phyloP scores from a whole-genome alignment of 2,797 vertebrate species.

The Heteromormyrus szaboi region DNA sequence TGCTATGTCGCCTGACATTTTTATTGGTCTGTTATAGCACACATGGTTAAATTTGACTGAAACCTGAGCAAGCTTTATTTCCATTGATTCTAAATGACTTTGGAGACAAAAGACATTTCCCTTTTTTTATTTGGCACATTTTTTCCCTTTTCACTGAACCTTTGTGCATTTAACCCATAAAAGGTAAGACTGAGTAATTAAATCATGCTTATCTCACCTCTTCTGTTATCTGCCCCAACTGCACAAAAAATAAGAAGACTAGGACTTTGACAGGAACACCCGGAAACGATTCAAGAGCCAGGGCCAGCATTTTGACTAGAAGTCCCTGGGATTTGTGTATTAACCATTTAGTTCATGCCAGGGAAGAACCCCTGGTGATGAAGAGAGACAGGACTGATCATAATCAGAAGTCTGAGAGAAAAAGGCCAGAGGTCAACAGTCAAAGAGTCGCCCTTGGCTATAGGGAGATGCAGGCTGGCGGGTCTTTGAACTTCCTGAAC shows the following conservation, averaged over 20 bases:
- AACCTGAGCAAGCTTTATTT: neutral
- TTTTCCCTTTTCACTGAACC: neutral
- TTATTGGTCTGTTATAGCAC: neutral
- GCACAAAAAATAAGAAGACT: constrained; percentile 23
- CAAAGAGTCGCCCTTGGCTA: neutral
- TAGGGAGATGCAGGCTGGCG: neutral
- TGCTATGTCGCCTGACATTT: neutral
- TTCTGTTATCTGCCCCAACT: constrained; percentile 24
- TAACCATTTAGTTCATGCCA: neutral
- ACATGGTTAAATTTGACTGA: constrained; percentile 4
- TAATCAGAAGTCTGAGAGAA: neutral
- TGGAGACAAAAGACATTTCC: neutral
- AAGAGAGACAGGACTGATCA: neutral
- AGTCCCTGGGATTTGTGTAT: neutral
- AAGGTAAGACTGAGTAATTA: constrained; percentile 47
- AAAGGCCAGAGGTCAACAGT: neutral
- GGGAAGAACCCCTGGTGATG: neutral
- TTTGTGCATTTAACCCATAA: neutral
- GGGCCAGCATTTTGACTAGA: neutral
- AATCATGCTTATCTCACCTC: constrained; percentile 44
- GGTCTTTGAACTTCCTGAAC: neutral
- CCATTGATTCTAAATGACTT: neutral
- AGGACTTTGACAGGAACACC: constrained; percentile 28
- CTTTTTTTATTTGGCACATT: neutral
- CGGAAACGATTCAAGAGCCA: constrained; percentile 14